Evolutionary conservation across 2,113 vertebrate species (phyloP), one percentile per base, ranked within the genome.

Genomic region (Chascanopsetta lugubris): DNA sequence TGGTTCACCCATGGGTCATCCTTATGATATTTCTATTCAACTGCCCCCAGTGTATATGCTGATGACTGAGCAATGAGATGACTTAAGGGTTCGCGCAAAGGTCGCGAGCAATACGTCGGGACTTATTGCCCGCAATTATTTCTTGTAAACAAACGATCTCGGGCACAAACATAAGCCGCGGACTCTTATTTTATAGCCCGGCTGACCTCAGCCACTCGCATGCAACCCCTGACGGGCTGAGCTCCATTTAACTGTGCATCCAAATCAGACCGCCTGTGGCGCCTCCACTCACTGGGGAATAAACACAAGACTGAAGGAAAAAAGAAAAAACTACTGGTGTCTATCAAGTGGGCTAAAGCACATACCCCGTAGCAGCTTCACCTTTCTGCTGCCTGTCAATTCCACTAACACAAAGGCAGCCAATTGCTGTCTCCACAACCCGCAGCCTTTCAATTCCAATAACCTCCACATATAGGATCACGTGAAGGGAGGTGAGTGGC

Each of bases 301-400:
- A n/a, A 22, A 32, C 42, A 42, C 3, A 22, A 55, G 18, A 24
- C 24, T 40, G 26, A 57, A 38, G 1, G 17, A 21, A 21, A 15
- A 32, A 43, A 26, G 10, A 64, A n/a, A 5, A 21, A 29, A 36
- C 13, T 58, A 59, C 21, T 12, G 3, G 67, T 50, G 58, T 62
- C 70, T 62, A 80, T 86, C 77, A 76, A 80, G 18, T 68, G 25
- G 24, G 69, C 70, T 65, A 84, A 84, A 84, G 65, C 72, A 72
- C 71, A 72, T 43, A 73, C 48, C 63, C 83, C 2, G 15, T 42
- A 69, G 74, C 79, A 69, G 59, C 77, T 64, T 77, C 79, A 48
- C 64, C 47, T 47, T 65, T 86, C 84, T 71, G 74, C 80, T 75
- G 80, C 84, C 69, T 79, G 84, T 85, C 85, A 85, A 86, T 87